These are phyloP conservation scores for Macrophya annulata DNA, from an alignment of 2,888 invertebrate species.

Conservation along the genomic window DNA sequence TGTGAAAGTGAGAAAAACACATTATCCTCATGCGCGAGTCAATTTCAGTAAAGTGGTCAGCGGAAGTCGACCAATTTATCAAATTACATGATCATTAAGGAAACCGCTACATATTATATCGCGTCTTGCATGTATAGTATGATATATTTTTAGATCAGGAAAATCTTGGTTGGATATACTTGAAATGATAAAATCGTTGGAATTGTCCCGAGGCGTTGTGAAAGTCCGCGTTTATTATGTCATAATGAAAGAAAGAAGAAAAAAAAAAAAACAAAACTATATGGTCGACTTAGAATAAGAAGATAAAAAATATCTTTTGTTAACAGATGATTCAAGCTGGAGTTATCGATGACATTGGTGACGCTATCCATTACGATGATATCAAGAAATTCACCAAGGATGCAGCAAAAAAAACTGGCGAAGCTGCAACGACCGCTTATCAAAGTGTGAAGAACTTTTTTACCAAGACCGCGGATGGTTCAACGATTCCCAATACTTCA, in stretches of 20 bases:
- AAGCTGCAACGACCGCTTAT: slow-evolving; percentile 37
- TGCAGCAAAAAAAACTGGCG: slow-evolving; percentile 33
- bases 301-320: background rate
- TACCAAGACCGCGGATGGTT: background rate
- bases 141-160: background rate
- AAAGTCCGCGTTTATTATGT: background rate
- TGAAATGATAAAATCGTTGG: background rate
- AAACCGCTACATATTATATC: background rate
- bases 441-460: slow-evolving; percentile 29
- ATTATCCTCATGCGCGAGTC: slow-evolving; percentile 31
- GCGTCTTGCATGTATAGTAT: background rate
- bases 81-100: slow-evolving; percentile 31
- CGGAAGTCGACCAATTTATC: slow-evolving; percentile 31
- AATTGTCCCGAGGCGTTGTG: background rate
- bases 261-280: too few relatives aligned
- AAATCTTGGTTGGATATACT: background rate
- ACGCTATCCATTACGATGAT: slow-evolving; percentile 23
- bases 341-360: slow-evolving; percentile 29
- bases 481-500: background rate
- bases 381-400: slow-evolving; percentile 33
- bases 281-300: too few relatives aligned
- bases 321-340: slow-evolving; percentile 48
- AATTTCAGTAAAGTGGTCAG: slow-evolving; percentile 32
- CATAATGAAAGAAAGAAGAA: background rate
- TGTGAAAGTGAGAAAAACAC: slow-evolving; percentile 22